Evolutionary conservation across 1,140 invertebrate genomes (phyloP).

Genomic region (Nylanderia fulva): DNA sequence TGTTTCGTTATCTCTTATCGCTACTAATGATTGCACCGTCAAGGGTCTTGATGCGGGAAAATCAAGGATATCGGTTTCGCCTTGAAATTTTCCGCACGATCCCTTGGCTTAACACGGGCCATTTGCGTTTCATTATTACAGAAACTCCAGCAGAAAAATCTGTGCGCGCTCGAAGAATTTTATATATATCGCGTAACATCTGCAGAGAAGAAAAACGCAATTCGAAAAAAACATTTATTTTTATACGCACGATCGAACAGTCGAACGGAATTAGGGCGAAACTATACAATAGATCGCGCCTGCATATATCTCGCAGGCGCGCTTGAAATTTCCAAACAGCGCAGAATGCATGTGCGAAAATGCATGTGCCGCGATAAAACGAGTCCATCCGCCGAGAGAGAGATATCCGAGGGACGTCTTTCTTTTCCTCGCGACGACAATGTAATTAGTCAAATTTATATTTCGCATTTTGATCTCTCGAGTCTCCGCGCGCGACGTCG

Average conservation of each 20-base stretch:
- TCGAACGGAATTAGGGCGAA: conserved; percentile 2
- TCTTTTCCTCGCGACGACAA: not conserved
- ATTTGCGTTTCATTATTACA: not conserved
- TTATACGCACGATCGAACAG: not conserved
- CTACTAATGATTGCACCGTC: conserved; percentile 75
- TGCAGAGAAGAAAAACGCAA: not conserved
- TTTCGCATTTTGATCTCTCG: not conserved
- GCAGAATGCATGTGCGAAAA: not conserved
- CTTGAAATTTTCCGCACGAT: conserved; percentile 26
- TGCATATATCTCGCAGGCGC: not conserved
- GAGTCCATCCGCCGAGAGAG: not conserved
- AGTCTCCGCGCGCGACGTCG: not conserved
- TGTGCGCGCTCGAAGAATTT: not conserved
- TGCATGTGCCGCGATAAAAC: conserved; percentile 11
- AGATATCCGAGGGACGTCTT: not conserved
- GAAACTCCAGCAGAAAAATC: not conserved
- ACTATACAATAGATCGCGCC: not conserved
- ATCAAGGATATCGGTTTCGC: not conserved
- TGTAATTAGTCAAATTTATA: conserved; percentile 39
- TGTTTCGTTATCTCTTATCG: conserved; percentile 73
- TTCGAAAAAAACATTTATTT: not conserved
- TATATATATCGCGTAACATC: not conserved
- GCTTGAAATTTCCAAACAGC: conserved; percentile 17
- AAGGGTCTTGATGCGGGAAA: conserved; percentile 20
- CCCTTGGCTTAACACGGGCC: not conserved